These are phyloP conservation scores for Gerosis bhagava DNA, from an alignment of 2,888 invertebrate genomes.

Conservation along the genomic window DNA sequence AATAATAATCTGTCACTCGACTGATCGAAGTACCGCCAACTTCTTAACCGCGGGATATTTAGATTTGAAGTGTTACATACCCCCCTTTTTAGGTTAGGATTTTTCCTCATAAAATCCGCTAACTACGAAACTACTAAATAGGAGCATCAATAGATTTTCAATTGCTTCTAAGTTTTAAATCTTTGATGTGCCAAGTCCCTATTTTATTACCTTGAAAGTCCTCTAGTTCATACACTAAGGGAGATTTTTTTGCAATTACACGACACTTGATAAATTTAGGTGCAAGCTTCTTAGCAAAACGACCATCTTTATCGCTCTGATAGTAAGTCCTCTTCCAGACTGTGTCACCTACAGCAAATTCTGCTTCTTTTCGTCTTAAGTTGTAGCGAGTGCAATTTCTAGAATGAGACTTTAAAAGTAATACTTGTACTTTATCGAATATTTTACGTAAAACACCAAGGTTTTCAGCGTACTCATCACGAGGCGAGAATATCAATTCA, in stretches of 20 bases:
- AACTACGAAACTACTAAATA: too few species aligned
- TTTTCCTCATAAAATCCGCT: too few species aligned
- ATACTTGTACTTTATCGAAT: slow-evolving; percentile 9
- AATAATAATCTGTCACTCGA: too few species aligned
- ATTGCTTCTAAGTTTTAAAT: neutral
- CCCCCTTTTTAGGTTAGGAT: too few species aligned
- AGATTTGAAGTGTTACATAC: too few species aligned
- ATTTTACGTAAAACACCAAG: neutral
- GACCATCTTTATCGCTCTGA: slow-evolving; percentile 32
- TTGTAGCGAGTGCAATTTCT: slow-evolving; percentile 27
- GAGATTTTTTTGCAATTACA: slow-evolving; percentile 27
- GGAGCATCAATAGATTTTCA: too few species aligned
- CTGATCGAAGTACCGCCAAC: too few species aligned
- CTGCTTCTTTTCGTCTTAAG: slow-evolving; percentile 25
- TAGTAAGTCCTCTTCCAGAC: slow-evolving; percentile 31
- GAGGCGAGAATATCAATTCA: slow-evolving; percentile 4
- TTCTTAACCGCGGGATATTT: too few species aligned
- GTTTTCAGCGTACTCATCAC: slow-evolving; percentile 15
- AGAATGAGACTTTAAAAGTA: slow-evolving; percentile 22
- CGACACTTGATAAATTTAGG: slow-evolving; percentile 33
- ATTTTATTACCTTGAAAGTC: slow-evolving; percentile 11
- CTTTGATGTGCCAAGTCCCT: neutral
- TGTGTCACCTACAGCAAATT: slow-evolving; percentile 32
- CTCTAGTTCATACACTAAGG: slow-evolving; percentile 30
- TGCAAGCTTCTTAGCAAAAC: slow-evolving; percentile 34